Conservation (phyloP, 2,113 vertebrate species). For the Periophthalmodon schlosseri region DNA sequence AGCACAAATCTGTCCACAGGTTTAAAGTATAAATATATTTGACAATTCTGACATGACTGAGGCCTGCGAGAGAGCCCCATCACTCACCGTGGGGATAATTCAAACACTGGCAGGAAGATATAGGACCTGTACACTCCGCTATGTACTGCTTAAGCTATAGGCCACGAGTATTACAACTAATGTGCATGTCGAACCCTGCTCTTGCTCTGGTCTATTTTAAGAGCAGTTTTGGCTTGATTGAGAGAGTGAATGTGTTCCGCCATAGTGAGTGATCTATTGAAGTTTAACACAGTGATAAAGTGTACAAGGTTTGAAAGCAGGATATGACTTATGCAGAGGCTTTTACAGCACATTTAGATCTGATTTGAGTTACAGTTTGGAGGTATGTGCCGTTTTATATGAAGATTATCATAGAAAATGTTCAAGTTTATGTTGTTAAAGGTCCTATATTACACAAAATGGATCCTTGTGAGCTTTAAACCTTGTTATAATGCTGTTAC, state of each 20-base stretch:
- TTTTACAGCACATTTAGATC: background rate
- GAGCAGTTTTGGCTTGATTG: background rate
- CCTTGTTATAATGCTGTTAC: no score
- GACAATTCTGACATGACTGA: slow-evolving; percentile 17
- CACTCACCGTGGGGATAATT: slow-evolving; percentile 15
- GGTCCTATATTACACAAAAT: no score
- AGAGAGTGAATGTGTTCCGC: background rate
- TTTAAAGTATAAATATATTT: slow-evolving; percentile 39
- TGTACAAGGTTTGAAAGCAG: background rate
- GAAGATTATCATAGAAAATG: no score
- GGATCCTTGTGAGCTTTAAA: no score
- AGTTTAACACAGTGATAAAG: background rate
- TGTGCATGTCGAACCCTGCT: background rate
- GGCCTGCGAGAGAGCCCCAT: slow-evolving; percentile 11
- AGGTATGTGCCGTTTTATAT: no score
- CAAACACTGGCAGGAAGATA: background rate
- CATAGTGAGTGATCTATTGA: background rate
- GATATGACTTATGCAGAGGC: background rate
- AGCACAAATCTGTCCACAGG: slow-evolving; percentile 43
- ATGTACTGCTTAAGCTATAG: slow-evolving; percentile 10
- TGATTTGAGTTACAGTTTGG: no score
- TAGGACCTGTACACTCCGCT: background rate
- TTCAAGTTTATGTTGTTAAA: no score
- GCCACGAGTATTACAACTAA: background rate
- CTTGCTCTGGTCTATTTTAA: background rate